Evolutionary conservation across 2,797 vertebrate species (phyloP).

Genomic region (Crocidura indochinensis): DNA sequence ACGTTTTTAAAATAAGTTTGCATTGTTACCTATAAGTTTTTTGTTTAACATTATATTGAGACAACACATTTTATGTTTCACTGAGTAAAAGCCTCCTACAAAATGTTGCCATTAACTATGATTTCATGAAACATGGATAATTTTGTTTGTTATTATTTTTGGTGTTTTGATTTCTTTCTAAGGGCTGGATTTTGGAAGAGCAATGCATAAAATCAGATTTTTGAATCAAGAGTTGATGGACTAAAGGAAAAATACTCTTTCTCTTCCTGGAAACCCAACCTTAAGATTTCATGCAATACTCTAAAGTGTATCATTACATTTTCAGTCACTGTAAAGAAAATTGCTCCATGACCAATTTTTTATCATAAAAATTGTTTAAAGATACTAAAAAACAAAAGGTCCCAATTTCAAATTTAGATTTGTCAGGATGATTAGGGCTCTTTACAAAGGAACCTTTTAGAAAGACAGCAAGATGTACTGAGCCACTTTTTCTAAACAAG

Average conservation of each 20-base stretch:
- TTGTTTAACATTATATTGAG: constrained; percentile 8
- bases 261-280: constrained; percentile 18
- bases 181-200: constrained; percentile 5
- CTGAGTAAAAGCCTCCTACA: not conserved
- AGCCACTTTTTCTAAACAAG: not conserved
- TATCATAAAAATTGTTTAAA: not conserved
- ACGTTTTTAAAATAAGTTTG: not conserved
- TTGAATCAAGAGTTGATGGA: constrained; percentile 14
- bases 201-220: constrained; percentile 9
- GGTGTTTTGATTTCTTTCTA: not conserved
- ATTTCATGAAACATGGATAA: not conserved
- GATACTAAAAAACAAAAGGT: not conserved
- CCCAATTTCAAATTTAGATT: constrained; percentile 35
- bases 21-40: not conserved
- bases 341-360: too few species aligned
- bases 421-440: not conserved
- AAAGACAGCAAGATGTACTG: constrained; percentile 1
- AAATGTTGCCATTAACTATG: constrained; percentile 2
- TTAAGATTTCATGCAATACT: not conserved
- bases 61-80: constrained; percentile 43
- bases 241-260: not conserved
- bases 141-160: constrained; percentile 15
- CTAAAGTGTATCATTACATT: constrained; percentile 27
- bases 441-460: constrained; percentile 32
- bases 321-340: constrained; percentile 28